A percentile compares a stretch with the other conserved stretches of the same genome.
These are phyloP conservation scores for Phyllopteryx taeniolatus DNA, from an alignment of 2,113 vertebrate genomes.

Conservation along the genomic window DNA sequence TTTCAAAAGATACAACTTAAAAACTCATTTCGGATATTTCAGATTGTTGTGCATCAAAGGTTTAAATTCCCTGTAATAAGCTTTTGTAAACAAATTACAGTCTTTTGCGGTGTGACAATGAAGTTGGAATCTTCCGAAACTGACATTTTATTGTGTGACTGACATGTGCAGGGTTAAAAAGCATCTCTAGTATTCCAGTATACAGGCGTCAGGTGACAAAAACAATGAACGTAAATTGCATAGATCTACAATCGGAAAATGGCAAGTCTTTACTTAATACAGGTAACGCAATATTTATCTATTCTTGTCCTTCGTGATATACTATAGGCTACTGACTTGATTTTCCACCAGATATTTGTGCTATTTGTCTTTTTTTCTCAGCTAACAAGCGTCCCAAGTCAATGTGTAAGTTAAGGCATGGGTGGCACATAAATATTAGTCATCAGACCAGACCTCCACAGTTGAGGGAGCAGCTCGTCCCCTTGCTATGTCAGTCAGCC, in stretches of 20 bases:
- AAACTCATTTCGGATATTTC: too few species aligned
- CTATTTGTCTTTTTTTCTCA: not conserved
- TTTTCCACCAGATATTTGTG: not conserved
- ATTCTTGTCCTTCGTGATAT: not conserved
- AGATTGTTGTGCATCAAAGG: too few species aligned
- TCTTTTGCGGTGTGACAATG: too few species aligned
- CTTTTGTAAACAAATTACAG: too few species aligned
- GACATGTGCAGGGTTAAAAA: not conserved
- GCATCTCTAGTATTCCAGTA: not conserved
- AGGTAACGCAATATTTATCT: not conserved
- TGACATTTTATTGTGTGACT: not conserved
- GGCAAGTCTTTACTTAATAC: not conserved
- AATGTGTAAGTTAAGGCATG: conserved; percentile 22
- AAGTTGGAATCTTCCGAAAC: not conserved
- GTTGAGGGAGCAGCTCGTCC: conserved; percentile 47
- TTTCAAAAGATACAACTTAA: too few species aligned
- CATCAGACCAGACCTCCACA: conserved; percentile 49
- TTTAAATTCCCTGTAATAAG: too few species aligned
- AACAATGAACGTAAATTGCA: not conserved
- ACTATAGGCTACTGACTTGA: not conserved
- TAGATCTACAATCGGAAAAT: not conserved
- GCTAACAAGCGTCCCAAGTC: not conserved
- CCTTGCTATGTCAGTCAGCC: conserved; percentile 53
- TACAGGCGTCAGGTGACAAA: not conserved
- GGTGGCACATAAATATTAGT: conserved; percentile 49